Percentiles rank a stretch among this genome's conserved stretches.
These are phyloP conservation scores for Sinosuthora webbiana DNA, from an alignment of 2,113 vertebrate genomes.

Conservation along the genomic window DNA sequence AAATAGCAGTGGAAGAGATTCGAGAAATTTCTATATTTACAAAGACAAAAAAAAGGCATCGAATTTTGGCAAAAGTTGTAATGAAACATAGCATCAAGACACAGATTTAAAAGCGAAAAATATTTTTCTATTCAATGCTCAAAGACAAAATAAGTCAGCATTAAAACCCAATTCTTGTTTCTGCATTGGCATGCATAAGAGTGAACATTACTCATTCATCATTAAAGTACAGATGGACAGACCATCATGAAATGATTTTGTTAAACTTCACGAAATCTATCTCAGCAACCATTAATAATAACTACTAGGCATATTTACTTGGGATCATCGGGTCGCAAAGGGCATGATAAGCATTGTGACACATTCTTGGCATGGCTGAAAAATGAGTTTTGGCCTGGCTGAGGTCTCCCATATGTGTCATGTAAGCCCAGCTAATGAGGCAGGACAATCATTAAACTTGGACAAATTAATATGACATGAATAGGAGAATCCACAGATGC, in stretches of 20 bases:
- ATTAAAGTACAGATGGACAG: neutral
- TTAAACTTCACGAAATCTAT: neutral
- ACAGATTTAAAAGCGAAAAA: neutral
- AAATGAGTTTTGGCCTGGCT: neutral
- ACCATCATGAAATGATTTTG: neutral
- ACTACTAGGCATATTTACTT: neutral
- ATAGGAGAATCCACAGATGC: neutral
- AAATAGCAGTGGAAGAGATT: neutral
- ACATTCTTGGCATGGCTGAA: neutral
- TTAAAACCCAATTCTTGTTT: neutral
- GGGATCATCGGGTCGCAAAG: neutral
- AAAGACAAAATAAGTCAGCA: neutral
- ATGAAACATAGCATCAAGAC: neutral
- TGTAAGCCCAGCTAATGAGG: conserved; percentile 27
- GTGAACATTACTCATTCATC: neutral
- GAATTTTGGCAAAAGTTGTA: neutral
- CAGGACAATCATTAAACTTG: conserved; percentile 20
- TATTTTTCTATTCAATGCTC: neutral
- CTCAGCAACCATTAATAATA: neutral
- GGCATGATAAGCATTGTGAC: neutral
- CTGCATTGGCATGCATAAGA: neutral
- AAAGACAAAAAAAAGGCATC: neutral
- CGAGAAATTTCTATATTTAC: neutral
- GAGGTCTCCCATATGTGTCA: neutral
- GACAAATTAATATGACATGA: neutral